These are phyloP conservation scores for Mustela lutreola DNA, from an alignment of 2,113 vertebrate genomes.

Conservation along the genomic window DNA sequence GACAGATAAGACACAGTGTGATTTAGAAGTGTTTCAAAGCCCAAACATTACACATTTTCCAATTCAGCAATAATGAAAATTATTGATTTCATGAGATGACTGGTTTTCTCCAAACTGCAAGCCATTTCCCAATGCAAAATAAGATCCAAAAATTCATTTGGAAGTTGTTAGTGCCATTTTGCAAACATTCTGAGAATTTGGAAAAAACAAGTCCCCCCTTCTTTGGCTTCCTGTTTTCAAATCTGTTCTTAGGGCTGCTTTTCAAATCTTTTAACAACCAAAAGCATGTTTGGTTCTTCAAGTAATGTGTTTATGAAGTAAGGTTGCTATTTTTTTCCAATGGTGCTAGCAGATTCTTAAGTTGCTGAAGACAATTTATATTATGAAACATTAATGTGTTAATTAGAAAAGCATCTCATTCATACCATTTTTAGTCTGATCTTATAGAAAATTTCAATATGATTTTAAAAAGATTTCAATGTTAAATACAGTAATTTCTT, in stretches of 20 bases:
- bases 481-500: constrained; percentile 58
- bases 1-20: neutral
- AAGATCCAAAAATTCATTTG: constrained; percentile 13
- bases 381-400: neutral
- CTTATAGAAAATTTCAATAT: constrained; percentile 8
- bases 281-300: constrained; percentile 21
- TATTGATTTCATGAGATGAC: neutral
- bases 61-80: neutral
- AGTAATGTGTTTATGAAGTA: constrained; percentile 54
- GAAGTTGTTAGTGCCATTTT: constrained; percentile 41
- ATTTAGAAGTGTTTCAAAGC: constrained; percentile 4
- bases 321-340: neutral
- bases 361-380: neutral
- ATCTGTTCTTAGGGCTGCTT: constrained; percentile 62
- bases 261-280: constrained; percentile 54
- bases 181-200: constrained; percentile 69
- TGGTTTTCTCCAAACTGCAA: neutral
- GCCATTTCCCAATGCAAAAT: neutral
- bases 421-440: neutral
- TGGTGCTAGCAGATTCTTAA: neutral
- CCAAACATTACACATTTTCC: neutral
- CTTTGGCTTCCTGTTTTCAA: constrained; percentile 69
- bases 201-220: neutral
- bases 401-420: neutral
- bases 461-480: constrained; percentile 34